Evolutionary conservation across 2,888 invertebrate genomes (phyloP), one percentile per base, ranked within the genome.

Genomic region (Chrysodeixis includens): DNA sequence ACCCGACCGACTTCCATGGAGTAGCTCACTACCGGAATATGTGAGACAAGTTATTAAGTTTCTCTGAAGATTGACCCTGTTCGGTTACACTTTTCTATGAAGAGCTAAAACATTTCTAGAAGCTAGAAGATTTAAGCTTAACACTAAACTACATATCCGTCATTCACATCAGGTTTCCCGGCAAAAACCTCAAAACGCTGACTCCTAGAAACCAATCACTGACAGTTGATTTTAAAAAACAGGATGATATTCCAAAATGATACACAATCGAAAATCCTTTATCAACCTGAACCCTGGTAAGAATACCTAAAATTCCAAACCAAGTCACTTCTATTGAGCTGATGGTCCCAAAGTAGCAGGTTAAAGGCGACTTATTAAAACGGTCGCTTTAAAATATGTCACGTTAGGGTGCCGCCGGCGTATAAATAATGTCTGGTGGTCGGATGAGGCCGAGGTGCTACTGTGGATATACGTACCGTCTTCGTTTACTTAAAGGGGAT

Each of bases 371-470:
- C 93, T 93, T 94, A 93, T 94, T 93, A 94, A 94, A 93, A 91
- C 85, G 90, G 89, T 87, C 85, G 90, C 91, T 92, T 92, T 93
- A 93, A 94, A 94, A 93, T 93, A 93, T 93, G 93, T 92, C 92
- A 92, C 92, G 90, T 89, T 89, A 87, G 91, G 90, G 90, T 84
- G 86, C 87, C 83, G 85, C 78, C 83, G 84, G 85, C 83, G 86
- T 85, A 91, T 94, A 93, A 94, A 93, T 93, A 92, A 92, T 88
- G 90, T 87, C 86, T 83, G 85, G 87, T 81, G 84, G 86, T 81
- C 85, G 82, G 87, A 84, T 86, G 88, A 85, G 84, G 80, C 78
- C 81, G 80, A 74, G 78, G 76, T 76, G 79, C 73, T 74, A 71
- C 81, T 76, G 75, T 79, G 83, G 78, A 81, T 83, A 75, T 77